These are phyloP conservation scores for Nesogale talazaci DNA, from an alignment of 2,113 vertebrate species.

Conservation along the genomic window DNA sequence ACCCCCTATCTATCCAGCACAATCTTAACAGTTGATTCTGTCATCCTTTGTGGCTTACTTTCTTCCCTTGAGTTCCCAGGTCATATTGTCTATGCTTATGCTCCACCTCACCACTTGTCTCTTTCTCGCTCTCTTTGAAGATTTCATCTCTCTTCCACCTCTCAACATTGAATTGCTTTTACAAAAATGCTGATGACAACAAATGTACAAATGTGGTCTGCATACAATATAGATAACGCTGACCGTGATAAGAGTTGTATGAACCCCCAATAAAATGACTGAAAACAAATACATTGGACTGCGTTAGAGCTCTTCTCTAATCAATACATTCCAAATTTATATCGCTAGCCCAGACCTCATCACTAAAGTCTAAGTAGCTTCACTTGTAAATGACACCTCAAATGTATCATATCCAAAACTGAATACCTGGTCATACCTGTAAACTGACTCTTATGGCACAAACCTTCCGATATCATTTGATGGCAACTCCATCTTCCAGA, in stretches of 20 bases:
- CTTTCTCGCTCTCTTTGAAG: background rate
- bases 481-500: background rate
- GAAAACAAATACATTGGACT: no score
- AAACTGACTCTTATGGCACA: background rate
- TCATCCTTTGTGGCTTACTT: background rate
- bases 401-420: slow-evolving; percentile 33
- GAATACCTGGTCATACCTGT: background rate
- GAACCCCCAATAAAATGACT: no score
- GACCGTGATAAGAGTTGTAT: no score
- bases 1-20: slow-evolving; percentile 19
- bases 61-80: slow-evolving; percentile 15
- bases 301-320: background rate
- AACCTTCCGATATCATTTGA: background rate
- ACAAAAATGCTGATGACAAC: no score
- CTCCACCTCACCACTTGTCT: background rate
- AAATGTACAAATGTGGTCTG: no score
- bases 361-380: slow-evolving; percentile 48
- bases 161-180: no score
- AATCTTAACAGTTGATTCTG: slow-evolving; percentile 29
- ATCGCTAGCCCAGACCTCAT: slow-evolving; percentile 29
- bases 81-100: slow-evolving; percentile 32
- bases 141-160: slow-evolving; percentile 9
- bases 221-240: no score
- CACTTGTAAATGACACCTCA: background rate
- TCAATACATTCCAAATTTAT: background rate